Evolutionary conservation across 23 tunicate species (phyloP), one percentile per base, ranked within the genome.

Genomic region (Trididemnum miniatum): DNA sequence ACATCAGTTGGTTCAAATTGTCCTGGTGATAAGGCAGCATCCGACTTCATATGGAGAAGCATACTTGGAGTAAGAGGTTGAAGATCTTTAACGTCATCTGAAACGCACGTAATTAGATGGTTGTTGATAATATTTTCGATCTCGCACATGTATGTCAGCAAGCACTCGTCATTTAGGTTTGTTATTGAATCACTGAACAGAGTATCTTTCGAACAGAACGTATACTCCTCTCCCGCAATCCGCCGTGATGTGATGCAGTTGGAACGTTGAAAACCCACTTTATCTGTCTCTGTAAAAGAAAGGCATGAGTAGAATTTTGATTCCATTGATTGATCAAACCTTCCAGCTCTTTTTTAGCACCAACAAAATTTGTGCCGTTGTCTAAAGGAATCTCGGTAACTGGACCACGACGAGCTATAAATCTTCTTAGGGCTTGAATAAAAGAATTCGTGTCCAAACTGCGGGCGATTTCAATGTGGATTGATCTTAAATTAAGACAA

Each of bases 291-390:
- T 44, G 54, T 15, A 44, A 44, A 44, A 44, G 54, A 15, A 44
- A 44, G n/a, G n/a, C n/a, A n/a, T n/a, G n/a, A n/a, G n/a, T n/a
- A n/a, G n/a, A n/a, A n/a, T n/a, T n/a, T 18, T 85, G 82, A 62
- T 85, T 77, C 77, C 74, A 78, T 35, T 36, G 44, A 22, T 25
- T 28, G 9, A 85, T 78, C 5, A 44, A 75, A 37, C 63, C 39
- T 0, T 31, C 31, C 1, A 85, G 59, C 59, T 85, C 82, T 24
- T 59, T 15, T 9, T 77, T 74, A 1, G 77, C 83, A 63, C 83
- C 83, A 24, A 77, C 83, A 63, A 85, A 64, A 63, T 85, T 85
- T 3, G 89, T 60, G 33, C 89, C 89, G 78, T 79, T 78, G 40
- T 85, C 83, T 20, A 62, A 77, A 1, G 64, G 35, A 4, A 85